Conservation (phyloP, 1,140 invertebrate species). For the Zaprionus gabonicus region DNA sequence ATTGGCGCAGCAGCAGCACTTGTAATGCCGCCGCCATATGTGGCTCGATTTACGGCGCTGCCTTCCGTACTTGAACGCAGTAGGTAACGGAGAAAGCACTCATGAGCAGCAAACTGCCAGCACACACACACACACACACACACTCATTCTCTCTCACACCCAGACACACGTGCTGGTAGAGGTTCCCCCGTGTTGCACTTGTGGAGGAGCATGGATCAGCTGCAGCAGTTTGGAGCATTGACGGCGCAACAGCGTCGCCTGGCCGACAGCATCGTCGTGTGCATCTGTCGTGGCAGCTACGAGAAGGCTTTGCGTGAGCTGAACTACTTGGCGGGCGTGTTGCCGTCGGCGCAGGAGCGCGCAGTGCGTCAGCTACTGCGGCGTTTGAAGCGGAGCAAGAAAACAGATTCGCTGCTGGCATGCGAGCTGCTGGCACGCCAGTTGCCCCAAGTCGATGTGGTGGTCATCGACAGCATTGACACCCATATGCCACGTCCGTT, state of each 20-base stretch:
- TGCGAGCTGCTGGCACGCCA: slow-evolving; percentile 28
- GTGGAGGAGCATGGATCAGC: not conserved
- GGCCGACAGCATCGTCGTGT: slow-evolving; percentile 12
- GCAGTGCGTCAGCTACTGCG: slow-evolving; percentile 13
- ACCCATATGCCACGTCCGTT: slow-evolving; percentile 25
- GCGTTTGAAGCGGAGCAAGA: slow-evolving; percentile 7
- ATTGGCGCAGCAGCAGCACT: slow-evolving; percentile 74
- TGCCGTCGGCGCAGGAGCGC: slow-evolving; percentile 20
- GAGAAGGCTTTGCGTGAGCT: slow-evolving; percentile 10
- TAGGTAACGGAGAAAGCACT: slow-evolving; percentile 11
- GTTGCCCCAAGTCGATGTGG: slow-evolving; percentile 17
- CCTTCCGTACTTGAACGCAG: slow-evolving; percentile 18
- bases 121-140: not conserved
- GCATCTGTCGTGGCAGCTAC: slow-evolving; percentile 41
- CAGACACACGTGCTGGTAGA: not conserved
- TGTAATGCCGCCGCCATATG: slow-evolving; percentile 72
- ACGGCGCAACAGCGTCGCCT: slow-evolving; percentile 16
- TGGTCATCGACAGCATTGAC: slow-evolving; percentile 19
- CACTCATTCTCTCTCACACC: not conserved
- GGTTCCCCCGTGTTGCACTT: not conserved
- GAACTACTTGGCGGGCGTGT: not conserved
- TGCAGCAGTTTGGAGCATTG: not conserved
- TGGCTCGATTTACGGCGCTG: slow-evolving; percentile 64
- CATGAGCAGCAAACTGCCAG: not conserved
- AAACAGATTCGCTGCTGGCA: slow-evolving; percentile 10